These are phyloP conservation scores for Bryconaethiops microstoma DNA, from an alignment of 2,797 vertebrate genomes.

Conservation along the genomic window DNA sequence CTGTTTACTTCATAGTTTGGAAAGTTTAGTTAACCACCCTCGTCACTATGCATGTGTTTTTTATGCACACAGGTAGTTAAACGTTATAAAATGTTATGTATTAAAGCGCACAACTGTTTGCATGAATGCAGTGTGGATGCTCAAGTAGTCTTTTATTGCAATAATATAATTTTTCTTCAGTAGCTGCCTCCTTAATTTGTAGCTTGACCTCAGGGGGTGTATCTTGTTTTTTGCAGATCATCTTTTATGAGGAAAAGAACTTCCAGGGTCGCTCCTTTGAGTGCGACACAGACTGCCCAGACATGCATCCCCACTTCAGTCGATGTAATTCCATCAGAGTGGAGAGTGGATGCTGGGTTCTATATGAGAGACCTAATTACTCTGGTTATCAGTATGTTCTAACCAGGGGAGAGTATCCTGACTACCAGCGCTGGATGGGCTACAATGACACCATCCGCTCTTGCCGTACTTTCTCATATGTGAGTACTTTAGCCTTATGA, in stretches of 20 bases:
- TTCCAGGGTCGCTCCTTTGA: slow-evolving; percentile 74
- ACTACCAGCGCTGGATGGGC: slow-evolving; percentile 77
- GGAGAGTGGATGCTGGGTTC: slow-evolving; percentile 75
- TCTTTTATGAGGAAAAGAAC: slow-evolving; percentile 72
- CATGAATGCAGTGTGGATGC: background rate
- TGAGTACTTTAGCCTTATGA: slow-evolving; percentile 52
- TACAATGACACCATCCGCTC: slow-evolving; percentile 74
- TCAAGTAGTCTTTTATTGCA: background rate
- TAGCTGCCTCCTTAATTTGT: background rate
- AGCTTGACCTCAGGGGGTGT: background rate
- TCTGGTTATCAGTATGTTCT: slow-evolving; percentile 74
- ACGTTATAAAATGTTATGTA: background rate
- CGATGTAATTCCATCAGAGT: slow-evolving; percentile 75
- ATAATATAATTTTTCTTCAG: background rate
- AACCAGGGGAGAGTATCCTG: slow-evolving; percentile 73
- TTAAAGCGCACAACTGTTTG: background rate
- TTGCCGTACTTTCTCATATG: slow-evolving; percentile 67
- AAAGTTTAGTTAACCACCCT: background rate
- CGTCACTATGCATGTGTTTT: background rate
- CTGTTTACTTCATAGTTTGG: background rate
- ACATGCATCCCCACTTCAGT: slow-evolving; percentile 75
- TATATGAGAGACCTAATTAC: slow-evolving; percentile 75
- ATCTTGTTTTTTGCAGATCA: slow-evolving; percentile 62
- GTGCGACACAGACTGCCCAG: slow-evolving; percentile 72
- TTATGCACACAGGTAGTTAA: background rate